Base-by-base conservation (phyloP, 1,140 invertebrate genomes). In the Eueides isabella region DNA sequence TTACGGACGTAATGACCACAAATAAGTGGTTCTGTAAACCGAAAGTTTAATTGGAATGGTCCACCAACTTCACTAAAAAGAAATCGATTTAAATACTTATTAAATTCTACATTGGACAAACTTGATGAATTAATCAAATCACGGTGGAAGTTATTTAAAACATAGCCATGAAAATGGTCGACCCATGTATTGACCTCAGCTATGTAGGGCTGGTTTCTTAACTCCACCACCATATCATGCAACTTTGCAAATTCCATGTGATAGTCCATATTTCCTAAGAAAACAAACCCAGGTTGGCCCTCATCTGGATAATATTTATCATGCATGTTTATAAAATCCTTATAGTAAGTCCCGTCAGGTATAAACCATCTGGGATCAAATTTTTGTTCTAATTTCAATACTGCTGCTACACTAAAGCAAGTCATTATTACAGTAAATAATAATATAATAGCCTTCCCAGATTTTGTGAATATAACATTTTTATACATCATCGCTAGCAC, bases 281-380 rank as follows among this genome's bases (percentile, higher is more conserved):
- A 96, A 9, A 97, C 87, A 63, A 94, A 94, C n/a, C 94, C 96
- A 69, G 94, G 91, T 74, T 95, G 89, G 0, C 97, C 97, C 30
- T 94, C 92, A 35, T 94, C 90, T 0, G 96, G 96, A 86, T 95
- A 97, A 78, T 95, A 95, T 67, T 87, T 63, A 48, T 94, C 93
- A 61, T 94, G 90, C 5, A 91, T 84, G 19, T 87, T 79, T n/a
- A 96, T 81, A 87, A 94, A 97, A 44, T 96, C 84, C 72, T 92
- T 95, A n/a, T 96, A 94, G 84, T 97, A 96, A 2, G 96, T 95
- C 62, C 94, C 94, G 75, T 95, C 94, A 1, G 96, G 96, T 68
- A 97, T 94, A 86, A 97, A 97, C 96, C 96, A 97, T 7, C 93
- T 93, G 0, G 96, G 95, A 91, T 97, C 96, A 90, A 97, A 97